A percentile compares a stretch with the other conserved stretches of the same genome.
phyloP scores from a whole-genome alignment of 2,888 invertebrate genomes.

The Lepetodrilus schrolli region DNA sequence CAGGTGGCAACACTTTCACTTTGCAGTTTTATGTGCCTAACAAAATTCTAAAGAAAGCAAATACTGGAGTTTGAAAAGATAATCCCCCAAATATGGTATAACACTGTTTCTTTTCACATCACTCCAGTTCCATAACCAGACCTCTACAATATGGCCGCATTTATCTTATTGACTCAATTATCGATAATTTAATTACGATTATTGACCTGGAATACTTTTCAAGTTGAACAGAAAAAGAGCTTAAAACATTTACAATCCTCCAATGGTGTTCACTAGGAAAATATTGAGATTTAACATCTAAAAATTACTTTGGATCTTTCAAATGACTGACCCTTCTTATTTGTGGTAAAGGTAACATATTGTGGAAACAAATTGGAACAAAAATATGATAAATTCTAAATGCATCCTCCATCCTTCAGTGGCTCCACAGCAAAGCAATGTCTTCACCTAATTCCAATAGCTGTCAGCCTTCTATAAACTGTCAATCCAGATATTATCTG shows the following conservation, averaged over 20 bases:
- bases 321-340: no score
- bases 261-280: no score
- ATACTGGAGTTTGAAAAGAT: constrained; percentile 8
- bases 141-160: not conserved
- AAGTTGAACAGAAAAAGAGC: not conserved
- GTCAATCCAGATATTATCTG: not conserved
- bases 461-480: not conserved
- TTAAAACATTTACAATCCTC: not conserved
- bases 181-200: not conserved
- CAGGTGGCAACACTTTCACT: not conserved
- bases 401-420: no score
- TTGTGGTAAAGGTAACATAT: no score
- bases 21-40: not conserved
- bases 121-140: not conserved
- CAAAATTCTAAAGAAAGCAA: not conserved
- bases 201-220: no score
- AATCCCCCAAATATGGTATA: not conserved
- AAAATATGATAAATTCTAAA: no score
- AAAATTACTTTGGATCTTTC: no score
- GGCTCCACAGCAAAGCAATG: not conserved
- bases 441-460: no score
- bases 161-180: not conserved
- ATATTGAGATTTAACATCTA: not conserved
- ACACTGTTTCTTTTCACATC: not conserved
- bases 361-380: no score